These are phyloP conservation scores for Pammene aurita DNA, from an alignment of 2,888 invertebrate species.

Conservation along the genomic window DNA sequence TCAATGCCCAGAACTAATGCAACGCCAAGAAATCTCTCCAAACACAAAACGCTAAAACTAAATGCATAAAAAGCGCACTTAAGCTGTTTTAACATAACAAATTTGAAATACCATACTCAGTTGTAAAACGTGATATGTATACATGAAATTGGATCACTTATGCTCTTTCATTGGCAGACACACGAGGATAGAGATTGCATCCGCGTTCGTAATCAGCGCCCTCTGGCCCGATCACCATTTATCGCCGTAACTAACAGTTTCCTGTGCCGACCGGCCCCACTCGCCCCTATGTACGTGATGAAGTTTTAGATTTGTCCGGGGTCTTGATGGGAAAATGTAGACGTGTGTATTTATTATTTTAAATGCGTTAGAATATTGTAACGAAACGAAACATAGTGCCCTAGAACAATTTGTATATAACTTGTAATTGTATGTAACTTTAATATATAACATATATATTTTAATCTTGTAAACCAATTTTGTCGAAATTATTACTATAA, in stretches of 20 bases:
- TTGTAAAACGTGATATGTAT: neutral
- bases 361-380: too few species aligned
- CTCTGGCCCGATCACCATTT: slow-evolving; percentile 38
- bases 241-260: slow-evolving; percentile 41
- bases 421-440: too few species aligned
- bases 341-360: neutral
- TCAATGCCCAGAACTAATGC: slow-evolving; percentile 28
- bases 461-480: too few species aligned
- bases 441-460: too few species aligned
- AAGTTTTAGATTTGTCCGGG: slow-evolving; percentile 27
- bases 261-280: slow-evolving; percentile 23
- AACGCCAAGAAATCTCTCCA: neutral
- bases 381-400: too few species aligned
- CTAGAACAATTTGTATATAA: too few species aligned
- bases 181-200: slow-evolving; percentile 28
- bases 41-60: neutral
- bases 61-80: neutral
- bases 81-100: neutral
- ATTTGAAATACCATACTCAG: neutral
- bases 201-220: slow-evolving; percentile 37
- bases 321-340: neutral
- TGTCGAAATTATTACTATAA: too few species aligned
- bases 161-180: neutral
- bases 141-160: neutral
- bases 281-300: slow-evolving; percentile 32